Percentiles rank a stretch among this genome's conserved stretches.
Evolutionary conservation across 2,113 vertebrate genomes (phyloP).

Genomic region (Pan troglodytes): NHGRI_mPanTro3-v2.1_pri NC_072403.2:179252501-179253000

Average conservation of each 20-base stretch:
- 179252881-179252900: no score
- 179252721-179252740: fast-evolving
- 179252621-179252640: fast-evolving
- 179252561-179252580: neutral
- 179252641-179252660: fast-evolving
- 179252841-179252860: fast-evolving
- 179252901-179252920: fast-evolving
- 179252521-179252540: neutral
- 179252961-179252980: neutral
- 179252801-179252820: neutral
- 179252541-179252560: neutral
- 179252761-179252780: neutral
- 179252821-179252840: neutral
- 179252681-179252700: fast-evolving
- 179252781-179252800: fast-evolving
- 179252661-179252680: fast-evolving
- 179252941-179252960: neutral
- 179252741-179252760: fast-evolving
- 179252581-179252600: fast-evolving
- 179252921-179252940: neutral
- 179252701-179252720: fast-evolving
- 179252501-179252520: neutral
- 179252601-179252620: neutral
- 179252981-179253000: neutral
- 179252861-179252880: neutral